Percentiles rank a stretch among this genome's conserved stretches.
These are phyloP conservation scores for rabbit (Oryctolagus cuniculus) DNA, from an alignment of 2,113 vertebrate genomes.

Conservation along the genomic window mOryCun1.1 NC_091433.1:129736001-129736500, in stretches of 20 bases:
- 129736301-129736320: neutral
- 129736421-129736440: neutral
- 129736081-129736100: neutral
- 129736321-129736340: neutral
- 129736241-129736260: conserved; percentile 38
- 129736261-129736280: neutral
- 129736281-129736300: conserved; percentile 23
- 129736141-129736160: neutral
- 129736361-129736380: conserved; percentile 23
- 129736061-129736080: conserved; percentile 7
- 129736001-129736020: conserved; percentile 27
- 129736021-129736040: neutral
- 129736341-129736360: neutral
- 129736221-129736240: neutral
- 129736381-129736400: neutral
- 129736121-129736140: neutral
- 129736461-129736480: neutral
- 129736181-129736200: conserved; percentile 38
- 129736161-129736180: conserved; percentile 17
- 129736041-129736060: neutral
- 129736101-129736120: neutral
- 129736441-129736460: conserved; percentile 2
- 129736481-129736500: neutral
- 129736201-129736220: neutral
- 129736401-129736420: neutral